Conservation (phyloP, 2,888 invertebrate species). For the Drosophila prostipennis region DNA sequence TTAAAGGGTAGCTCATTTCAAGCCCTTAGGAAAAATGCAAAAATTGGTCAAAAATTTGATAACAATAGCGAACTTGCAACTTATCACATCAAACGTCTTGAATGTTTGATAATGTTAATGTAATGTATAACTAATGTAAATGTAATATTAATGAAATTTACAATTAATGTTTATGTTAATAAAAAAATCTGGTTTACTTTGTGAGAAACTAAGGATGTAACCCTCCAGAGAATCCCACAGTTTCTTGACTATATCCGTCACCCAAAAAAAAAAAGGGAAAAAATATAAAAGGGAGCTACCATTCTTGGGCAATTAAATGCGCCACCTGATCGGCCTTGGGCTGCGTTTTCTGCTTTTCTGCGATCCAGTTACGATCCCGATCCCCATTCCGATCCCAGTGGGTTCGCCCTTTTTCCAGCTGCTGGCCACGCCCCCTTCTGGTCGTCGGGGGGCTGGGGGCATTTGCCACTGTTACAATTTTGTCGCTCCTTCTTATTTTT, state of each 20-base stretch:
- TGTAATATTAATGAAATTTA: too few species aligned
- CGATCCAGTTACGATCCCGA: conserved; percentile 50
- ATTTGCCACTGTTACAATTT: conserved; percentile 74
- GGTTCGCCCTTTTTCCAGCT: conserved; percentile 21
- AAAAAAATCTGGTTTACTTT: not conserved
- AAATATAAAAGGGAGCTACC: not conserved
- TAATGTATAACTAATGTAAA: too few species aligned
- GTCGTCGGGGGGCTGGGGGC: conserved; percentile 46
- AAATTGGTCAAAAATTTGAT: too few species aligned
- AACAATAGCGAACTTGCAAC: too few species aligned
- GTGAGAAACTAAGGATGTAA: not conserved
- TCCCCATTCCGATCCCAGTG: conserved; percentile 2
- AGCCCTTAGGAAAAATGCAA: too few species aligned
- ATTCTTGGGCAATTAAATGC: conserved; percentile 56
- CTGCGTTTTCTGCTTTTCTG: conserved; percentile 50
- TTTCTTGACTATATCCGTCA: not conserved
- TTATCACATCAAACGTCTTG: too few species aligned
- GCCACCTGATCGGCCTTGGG: conserved; percentile 72
- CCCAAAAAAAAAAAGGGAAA: not conserved
- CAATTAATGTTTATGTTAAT: too few species aligned
- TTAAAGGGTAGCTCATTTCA: too few species aligned
- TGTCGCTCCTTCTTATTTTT: conserved; percentile 49
- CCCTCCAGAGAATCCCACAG: not conserved
- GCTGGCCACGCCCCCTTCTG: conserved; percentile 33
- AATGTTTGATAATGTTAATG: too few species aligned